Base-by-base conservation (phyloP, 53 echinoderm and acorn worm species). In the Antedon mediterranea region DNA sequence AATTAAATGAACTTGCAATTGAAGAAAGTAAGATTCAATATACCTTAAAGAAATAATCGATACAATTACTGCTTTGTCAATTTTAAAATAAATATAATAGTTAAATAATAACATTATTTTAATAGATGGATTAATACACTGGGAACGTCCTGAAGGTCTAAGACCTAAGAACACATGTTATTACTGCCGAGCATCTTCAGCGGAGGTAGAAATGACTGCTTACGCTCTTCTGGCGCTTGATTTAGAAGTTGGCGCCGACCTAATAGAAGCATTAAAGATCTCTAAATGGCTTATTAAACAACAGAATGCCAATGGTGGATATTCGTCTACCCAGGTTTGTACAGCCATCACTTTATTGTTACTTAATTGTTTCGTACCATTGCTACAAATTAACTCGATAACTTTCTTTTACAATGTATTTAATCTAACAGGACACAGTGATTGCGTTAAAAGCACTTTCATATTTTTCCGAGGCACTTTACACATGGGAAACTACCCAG, bases 401-500 rank as follows among this genome's bases (percentile, higher is more conserved):
- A n/a, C 31, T 26, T 4, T 18, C 57, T 34, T 33, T 23, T 57
- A 30, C 33, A 7, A 9, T 72, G 14, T 71, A n/a, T n/a, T n/a
- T n/a, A n/a, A n/a, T n/a, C n/a, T 28, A 42, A 8, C 71, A 97
- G 97, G 97, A 97, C 72, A 97, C 97, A 5, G 88, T 97, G 5
- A 79, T 97, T 23, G 97, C 89, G 41, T 85, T 97, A 30, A 82
- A 97, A 73, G 89, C 97, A 27, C 76, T 97, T 28, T 80, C 92
- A n/a, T 28, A 80, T 28, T 92, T 87, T 75, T 91, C 89, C 18
- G 79, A 80, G 30, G 27, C 77, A 37, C 82, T 85, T 73, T 89
- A 78, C 79, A 73, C 78, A 27, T 84, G 79, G 0, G 82, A 83
- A 0, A 37, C 37, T 72, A 80, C 28, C 32, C 80, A 9, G 74